Base-by-base conservation (phyloP, 2,797 vertebrate genomes). In the Denticeps clupeoides region DNA sequence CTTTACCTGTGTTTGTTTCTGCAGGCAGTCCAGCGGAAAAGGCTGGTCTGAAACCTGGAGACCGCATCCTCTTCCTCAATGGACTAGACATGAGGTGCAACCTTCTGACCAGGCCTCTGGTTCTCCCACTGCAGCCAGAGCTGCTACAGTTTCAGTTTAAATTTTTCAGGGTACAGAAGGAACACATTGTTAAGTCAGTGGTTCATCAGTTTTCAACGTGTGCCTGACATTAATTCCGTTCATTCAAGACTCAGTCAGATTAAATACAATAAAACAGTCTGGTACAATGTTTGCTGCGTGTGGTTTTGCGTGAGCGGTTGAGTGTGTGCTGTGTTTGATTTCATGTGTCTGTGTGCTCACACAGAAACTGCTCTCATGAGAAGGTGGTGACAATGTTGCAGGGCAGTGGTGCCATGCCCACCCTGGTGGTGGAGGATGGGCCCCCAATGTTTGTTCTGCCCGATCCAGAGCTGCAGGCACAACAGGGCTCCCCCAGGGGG, bases 371-470 rank as follows among this genome's bases (percentile, higher is more conserved):
- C 65, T 91, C 91, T 53, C 92, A 99, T 0, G 91, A 99, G 80
- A 99, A 97, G 78, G 93, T 97, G 75, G 94, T 99, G 60, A 90
- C 91, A 54, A 97, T 99, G 93, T 85, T 97, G 45, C 93, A 97
- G 68, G 93, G 94, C 56, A 97, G 93, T 1, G 93, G 93, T 1
- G 94, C 93, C 0, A 96, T 97, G 93, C 93, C 94, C 55, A 96
- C 90, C 2, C 75, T 98, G 62, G 91, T 98, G 46, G 92, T 98
- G 28, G 94, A 98, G 54, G 92, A 97, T 1, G 91, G 93, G 3
- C 82, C 83, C 0, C 69, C 89, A 24, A 82, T 68, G 4, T 85
- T 91, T 49, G 59, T 80, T 47, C 74, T 73, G 1, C 67, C 65
- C 1, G 80, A 81, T 35, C 67, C 71, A 50, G 80, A 83, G 27